These are phyloP conservation scores for Andrena bucephala DNA, from an alignment of 2,888 invertebrate species.

Conservation along the genomic window DNA sequence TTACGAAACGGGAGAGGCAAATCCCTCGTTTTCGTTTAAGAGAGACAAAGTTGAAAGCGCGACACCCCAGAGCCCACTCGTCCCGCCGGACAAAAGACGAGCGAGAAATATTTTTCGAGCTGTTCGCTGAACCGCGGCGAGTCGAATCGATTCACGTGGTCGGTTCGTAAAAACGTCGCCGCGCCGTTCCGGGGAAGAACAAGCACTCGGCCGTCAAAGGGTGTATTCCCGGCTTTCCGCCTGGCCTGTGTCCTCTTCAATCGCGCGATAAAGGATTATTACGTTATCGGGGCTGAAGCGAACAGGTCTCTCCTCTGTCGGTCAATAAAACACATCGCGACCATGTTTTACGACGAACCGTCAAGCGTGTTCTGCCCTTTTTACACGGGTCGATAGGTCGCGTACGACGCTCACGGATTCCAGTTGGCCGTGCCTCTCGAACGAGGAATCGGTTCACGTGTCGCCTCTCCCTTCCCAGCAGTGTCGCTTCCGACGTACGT, in stretches of 20 bases:
- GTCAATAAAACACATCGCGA: constrained; percentile 61
- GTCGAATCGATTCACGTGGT: constrained; percentile 54
- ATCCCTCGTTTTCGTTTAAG: not conserved
- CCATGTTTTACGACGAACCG: constrained; percentile 58
- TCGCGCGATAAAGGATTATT: constrained; percentile 67
- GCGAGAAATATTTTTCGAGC: constrained; percentile 36
- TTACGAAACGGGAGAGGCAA: not conserved
- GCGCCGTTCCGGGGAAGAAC: constrained; percentile 7
- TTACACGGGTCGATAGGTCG: constrained; percentile 54
- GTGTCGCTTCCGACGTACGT: not conserved
- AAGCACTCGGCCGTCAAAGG: constrained; percentile 25
- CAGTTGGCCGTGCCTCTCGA: constrained; percentile 6
- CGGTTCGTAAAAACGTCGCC: constrained; percentile 51
- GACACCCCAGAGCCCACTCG: not conserved
- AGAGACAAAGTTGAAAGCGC: not conserved
- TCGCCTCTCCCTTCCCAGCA: not conserved
- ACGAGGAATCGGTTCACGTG: not conserved
- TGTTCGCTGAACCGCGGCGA: constrained; percentile 21
- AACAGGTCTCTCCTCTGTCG: constrained; percentile 40
- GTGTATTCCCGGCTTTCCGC: constrained; percentile 30
- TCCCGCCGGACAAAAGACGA: not conserved
- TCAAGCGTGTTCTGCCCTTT: constrained; percentile 53
- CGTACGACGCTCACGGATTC: constrained; percentile 32
- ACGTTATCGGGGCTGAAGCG: constrained; percentile 54
- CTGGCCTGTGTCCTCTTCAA: constrained; percentile 53